phyloP scores from a whole-genome alignment of 1,140 invertebrate genomes.

The Papilio xuthus region DNA sequence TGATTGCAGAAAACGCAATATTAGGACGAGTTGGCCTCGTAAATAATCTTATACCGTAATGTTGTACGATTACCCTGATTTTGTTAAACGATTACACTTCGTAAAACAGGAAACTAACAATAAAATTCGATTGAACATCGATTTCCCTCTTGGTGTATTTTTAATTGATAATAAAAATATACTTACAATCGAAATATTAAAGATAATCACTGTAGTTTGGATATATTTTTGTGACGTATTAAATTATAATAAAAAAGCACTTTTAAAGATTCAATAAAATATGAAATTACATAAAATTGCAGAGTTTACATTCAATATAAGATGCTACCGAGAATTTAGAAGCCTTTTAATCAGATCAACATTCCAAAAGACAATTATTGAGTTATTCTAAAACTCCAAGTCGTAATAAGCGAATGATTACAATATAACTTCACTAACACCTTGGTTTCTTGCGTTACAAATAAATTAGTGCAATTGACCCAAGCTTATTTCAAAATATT shows the following conservation, averaged over 20 bases:
- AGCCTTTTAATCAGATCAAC: background rate
- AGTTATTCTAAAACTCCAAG: background rate
- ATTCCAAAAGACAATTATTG: background rate
- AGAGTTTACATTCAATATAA: no score
- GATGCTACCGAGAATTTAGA: background rate
- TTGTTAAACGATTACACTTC: constrained; percentile 25
- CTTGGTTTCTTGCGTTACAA: background rate
- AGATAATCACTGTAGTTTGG: no score
- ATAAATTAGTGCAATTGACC: background rate
- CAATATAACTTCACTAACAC: constrained; percentile 1
- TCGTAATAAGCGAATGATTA: background rate
- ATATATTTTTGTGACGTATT: no score
- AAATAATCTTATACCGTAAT: constrained; percentile 35
- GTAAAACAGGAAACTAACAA: constrained; percentile 15
- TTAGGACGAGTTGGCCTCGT: constrained; percentile 17
- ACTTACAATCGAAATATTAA: background rate
- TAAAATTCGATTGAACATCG: constrained; percentile 14
- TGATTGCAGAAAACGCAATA: constrained; percentile 25
- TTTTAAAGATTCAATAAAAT: no score
- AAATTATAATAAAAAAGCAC: no score
- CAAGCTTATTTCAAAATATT: constrained; percentile 26
- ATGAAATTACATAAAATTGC: background rate
- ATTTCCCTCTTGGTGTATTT: background rate
- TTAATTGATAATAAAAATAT: background rate
- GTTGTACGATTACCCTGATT: constrained; percentile 35